A percentile compares a stretch with the other conserved stretches of the same genome.
Evolutionary conservation across 2,888 invertebrate genomes (phyloP).

Genomic region (Lordiphosa andalusiaca): DNA sequence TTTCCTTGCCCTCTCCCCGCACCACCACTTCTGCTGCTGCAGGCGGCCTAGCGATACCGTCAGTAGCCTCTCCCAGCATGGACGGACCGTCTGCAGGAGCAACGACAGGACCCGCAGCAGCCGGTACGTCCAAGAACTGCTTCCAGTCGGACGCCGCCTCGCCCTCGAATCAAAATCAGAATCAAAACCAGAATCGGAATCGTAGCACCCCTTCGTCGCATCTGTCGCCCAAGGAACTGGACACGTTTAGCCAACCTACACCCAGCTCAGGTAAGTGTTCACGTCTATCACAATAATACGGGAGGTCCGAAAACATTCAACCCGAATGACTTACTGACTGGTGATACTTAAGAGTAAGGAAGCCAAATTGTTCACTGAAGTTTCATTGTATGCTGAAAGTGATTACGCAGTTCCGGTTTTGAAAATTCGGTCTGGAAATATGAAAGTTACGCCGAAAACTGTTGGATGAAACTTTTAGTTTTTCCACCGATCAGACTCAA

Average conservation of each 20-base stretch:
- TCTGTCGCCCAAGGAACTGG: slow-evolving; percentile 82
- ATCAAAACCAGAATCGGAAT: slow-evolving; percentile 80
- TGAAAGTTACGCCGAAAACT: too few species aligned
- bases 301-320: too few species aligned
- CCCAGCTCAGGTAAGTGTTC: slow-evolving; percentile 23
- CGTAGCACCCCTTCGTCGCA: slow-evolving; percentile 87
- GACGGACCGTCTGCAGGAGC: slow-evolving; percentile 77
- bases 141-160: slow-evolving; percentile 60
- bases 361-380: too few species aligned
- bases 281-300: too few species aligned
- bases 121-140: slow-evolving; percentile 42
- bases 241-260: slow-evolving; percentile 46
- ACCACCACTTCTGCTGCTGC: slow-evolving; percentile 46
- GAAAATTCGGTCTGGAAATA: too few species aligned
- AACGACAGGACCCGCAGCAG: slow-evolving; percentile 20
- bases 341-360: too few species aligned
- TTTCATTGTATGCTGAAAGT: too few species aligned
- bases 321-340: too few species aligned
- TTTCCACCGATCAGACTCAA: too few species aligned
- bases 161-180: slow-evolving; percentile 50
- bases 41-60: slow-evolving; percentile 81
- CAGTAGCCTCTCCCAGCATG: slow-evolving; percentile 85
- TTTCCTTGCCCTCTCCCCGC: slow-evolving; percentile 88
- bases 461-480: too few species aligned
- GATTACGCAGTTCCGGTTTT: too few species aligned